Percentiles rank a stretch among this genome's conserved stretches.
Conservation (phyloP, 2,113 vertebrate genomes). For the Colaptes auratus region DNA sequence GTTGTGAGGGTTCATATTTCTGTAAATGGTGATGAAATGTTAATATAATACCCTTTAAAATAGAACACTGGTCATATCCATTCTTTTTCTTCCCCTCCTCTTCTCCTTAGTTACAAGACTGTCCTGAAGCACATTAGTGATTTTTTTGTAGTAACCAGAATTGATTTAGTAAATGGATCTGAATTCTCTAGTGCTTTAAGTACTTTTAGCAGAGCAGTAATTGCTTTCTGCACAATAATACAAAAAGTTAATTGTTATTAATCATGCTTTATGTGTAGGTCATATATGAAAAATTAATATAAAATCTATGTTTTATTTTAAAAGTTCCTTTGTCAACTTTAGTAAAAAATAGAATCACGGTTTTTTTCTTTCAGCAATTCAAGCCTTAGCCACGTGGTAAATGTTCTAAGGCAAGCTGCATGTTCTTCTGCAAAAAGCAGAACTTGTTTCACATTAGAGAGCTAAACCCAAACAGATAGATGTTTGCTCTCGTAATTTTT, state of each 20-base stretch:
- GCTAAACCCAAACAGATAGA: not conserved
- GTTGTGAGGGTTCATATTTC: conserved; percentile 8
- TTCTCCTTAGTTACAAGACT: not conserved
- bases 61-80: conserved; percentile 3
- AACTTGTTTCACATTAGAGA: not conserved
- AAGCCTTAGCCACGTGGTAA: not conserved
- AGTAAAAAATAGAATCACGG: not conserved
- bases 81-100: not conserved
- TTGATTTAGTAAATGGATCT: conserved; percentile 54
- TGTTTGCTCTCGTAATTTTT: not conserved
- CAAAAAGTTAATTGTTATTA: conserved; percentile 61
- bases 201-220: conserved; percentile 52
- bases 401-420: not conserved
- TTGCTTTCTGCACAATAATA: conserved; percentile 54
- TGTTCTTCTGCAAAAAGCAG: not conserved
- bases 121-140: conserved; percentile 14
- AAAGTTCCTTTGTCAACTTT: not conserved
- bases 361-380: not conserved
- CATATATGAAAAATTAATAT: conserved; percentile 18
- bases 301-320: not conserved
- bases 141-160: conserved; percentile 56
- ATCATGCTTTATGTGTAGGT: conserved; percentile 40
- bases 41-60: conserved; percentile 59
- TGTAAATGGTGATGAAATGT: conserved; percentile 54
- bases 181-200: conserved; percentile 54